phyloP scores from a whole-genome alignment of 1,140 invertebrate species.

The Popillia japonica region DNA sequence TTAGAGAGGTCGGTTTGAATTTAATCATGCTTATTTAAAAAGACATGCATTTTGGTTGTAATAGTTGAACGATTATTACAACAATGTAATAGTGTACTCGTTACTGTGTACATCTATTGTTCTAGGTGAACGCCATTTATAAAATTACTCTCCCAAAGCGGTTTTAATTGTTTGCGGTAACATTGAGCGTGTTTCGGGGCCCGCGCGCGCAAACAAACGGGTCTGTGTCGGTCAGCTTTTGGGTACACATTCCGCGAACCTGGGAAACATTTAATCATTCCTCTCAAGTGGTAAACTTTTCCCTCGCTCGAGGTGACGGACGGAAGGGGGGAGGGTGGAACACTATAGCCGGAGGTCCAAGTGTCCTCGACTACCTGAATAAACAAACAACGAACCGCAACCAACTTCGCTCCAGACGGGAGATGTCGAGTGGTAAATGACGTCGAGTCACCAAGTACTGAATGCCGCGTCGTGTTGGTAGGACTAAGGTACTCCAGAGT shows the following conservation, averaged over 20 bases:
- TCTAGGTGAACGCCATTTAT: background rate
- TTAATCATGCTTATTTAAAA: no score
- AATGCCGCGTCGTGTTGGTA: background rate
- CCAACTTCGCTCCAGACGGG: constrained; percentile 12
- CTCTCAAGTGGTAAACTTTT: constrained; percentile 36
- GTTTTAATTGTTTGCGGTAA: constrained; percentile 32
- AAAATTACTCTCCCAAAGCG: constrained; percentile 24
- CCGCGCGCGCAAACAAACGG: background rate
- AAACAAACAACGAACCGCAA: constrained; percentile 24
- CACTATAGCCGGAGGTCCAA: constrained; percentile 6
- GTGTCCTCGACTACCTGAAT: constrained; percentile 34
- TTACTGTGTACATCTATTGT: background rate
- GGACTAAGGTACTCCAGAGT: background rate
- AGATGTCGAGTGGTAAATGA: constrained; percentile 7
- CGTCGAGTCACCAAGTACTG: background rate
- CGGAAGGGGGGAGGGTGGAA: background rate
- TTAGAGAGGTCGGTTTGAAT: no score
- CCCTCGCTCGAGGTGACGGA: background rate
- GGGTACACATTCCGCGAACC: constrained; percentile 32
- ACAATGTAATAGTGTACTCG: background rate
- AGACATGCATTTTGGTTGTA: no score
- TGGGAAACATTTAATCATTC: constrained; percentile 40
- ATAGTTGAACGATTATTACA: no score
- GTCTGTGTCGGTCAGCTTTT: constrained; percentile 26
- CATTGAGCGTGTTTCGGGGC: background rate